Evolutionary conservation across 2,797 vertebrate genomes (phyloP).

Genomic region (Rhinichthys osculus): DNA sequence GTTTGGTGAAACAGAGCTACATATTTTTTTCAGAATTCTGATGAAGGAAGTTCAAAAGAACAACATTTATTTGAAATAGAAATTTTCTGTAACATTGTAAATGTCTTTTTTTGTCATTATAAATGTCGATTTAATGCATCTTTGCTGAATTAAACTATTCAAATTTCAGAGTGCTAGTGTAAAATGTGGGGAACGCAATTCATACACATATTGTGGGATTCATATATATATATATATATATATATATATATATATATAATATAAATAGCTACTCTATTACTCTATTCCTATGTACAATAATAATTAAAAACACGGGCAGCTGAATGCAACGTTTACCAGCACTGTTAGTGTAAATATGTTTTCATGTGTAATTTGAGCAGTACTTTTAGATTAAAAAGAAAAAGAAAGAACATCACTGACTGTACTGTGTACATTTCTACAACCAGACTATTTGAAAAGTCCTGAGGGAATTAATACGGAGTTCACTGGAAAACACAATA

Average conservation of each 20-base stretch:
- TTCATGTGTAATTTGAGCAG: constrained; percentile 30
- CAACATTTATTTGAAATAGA: not conserved
- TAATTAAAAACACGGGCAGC: not conserved
- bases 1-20: not conserved
- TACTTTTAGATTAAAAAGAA: constrained; percentile 1
- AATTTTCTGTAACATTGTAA: not conserved
- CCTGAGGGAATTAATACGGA: constrained; percentile 20
- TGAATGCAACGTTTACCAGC: not conserved
- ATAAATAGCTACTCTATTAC: not conserved
- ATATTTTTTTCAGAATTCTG: not conserved
- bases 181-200: no score
- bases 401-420: constrained; percentile 26
- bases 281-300: not conserved
- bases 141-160: not conserved
- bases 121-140: not conserved
- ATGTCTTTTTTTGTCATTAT: not conserved
- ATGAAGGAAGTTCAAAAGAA: not conserved
- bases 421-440: constrained; percentile 42
- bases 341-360: constrained; percentile 33
- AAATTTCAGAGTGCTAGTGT: no score
- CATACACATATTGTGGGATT: not conserved
- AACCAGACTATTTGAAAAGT: constrained; percentile 39
- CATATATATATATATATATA: no score
- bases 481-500: constrained; percentile 35
- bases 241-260: no score